phyloP scores from a whole-genome alignment of 2,888 invertebrate species.

The Tetanocera ferruginea region DNA sequence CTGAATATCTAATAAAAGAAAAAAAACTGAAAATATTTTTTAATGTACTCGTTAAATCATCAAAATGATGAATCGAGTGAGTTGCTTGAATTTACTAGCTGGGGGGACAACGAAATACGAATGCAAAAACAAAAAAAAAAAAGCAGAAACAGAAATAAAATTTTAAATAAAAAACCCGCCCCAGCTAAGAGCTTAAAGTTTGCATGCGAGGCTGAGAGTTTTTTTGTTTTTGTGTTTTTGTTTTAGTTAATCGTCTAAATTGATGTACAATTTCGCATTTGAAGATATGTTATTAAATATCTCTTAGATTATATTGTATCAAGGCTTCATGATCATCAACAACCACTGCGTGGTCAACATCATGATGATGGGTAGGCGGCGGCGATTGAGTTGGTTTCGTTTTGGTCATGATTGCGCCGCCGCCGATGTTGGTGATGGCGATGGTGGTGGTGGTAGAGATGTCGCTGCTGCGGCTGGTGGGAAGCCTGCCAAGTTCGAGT shows the following conservation, averaged over 20 bases:
- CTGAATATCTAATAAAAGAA: background rate
- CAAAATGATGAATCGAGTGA: background rate
- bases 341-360: slow-evolving; percentile 3
- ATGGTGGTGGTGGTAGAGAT: no score
- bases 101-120: no score
- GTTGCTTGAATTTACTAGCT: background rate
- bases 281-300: slow-evolving; percentile 27
- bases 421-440: no score
- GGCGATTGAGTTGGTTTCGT: background rate
- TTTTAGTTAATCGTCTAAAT: background rate
- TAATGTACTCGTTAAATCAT: background rate
- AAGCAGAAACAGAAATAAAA: background rate
- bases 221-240: background rate
- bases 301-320: slow-evolving; percentile 17
- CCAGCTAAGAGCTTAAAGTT: no score
- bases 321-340: background rate
- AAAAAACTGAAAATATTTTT: background rate
- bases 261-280: slow-evolving; percentile 21
- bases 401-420: background rate
- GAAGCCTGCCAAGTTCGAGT: background rate
- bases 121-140: no score
- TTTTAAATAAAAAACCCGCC: no score
- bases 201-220: no score
- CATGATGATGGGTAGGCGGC: slow-evolving; percentile 15
- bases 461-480: no score